Evolutionary conservation across 1,140 invertebrate species (phyloP), one percentile per base, ranked within the genome.

Genomic region (Notospermus geniculatus): DNA sequence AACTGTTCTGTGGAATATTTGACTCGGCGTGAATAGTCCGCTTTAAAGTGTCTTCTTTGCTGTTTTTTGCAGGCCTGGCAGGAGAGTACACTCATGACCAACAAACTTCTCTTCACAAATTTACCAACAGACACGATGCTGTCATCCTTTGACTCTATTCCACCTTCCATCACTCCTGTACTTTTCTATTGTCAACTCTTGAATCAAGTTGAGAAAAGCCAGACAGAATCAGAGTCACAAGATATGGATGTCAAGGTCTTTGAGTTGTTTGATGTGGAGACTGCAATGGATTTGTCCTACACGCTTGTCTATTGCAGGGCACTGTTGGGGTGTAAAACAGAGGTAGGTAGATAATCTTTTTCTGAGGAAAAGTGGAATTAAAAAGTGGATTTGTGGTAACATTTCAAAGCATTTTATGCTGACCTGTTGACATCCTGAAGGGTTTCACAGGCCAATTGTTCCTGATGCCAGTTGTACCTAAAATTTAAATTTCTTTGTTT

Each of bases 81-180:
- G 32, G 32, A 36, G 32, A 36, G 32, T 36, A 36, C 46, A 5
- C 46, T 50, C n/a, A 27, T 50, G n/a, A 50, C n/a, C 25, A 27
- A 27, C n/a, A 19, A 50, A n/a, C 46, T 50, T 50, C 25, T 50
- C 4, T 50, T 50, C 46, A 50, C n/a, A 19, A 50, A n/a, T n/a
- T n/a, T 50, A 9, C 46, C 46, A 50, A 50, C 46, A 50, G 46
- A 50, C n/a, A n/a, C 5, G 15, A 15, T n/a, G 5, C 46, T 50
- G 46, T 50, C 46, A 7, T 22, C 25, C 32, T 19, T 22, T 9
- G 5, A 50, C n/a, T 7, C 46, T 4, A 27, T 50, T 5, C 46
- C 46, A 50, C 46, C 46, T 22, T 50, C n/a, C n/a, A 9, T 50
- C n/a, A 19, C 46, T 22, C 25, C 46, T 7, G 46, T 50, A 5